These are phyloP conservation scores for Notiomystis cincta DNA, from an alignment of 2,113 vertebrate species.

Conservation along the genomic window DNA sequence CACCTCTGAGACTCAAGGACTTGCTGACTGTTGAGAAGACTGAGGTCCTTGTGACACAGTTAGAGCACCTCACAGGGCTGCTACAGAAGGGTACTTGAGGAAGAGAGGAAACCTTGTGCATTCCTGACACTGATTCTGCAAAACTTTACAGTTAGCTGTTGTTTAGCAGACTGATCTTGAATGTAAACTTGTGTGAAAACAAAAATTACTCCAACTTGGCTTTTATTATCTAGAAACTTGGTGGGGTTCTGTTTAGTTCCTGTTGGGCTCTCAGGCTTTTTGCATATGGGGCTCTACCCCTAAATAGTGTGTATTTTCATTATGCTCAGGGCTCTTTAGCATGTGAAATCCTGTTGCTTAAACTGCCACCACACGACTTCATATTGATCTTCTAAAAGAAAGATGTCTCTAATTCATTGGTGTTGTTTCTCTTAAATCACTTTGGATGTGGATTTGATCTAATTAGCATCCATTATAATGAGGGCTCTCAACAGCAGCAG, in stretches of 20 bases:
- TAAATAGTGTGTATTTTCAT: background rate
- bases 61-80: background rate
- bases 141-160: background rate
- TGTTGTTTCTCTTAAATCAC: conserved; percentile 22
- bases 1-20: background rate
- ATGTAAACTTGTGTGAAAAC: background rate
- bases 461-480: conserved; percentile 49
- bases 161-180: background rate
- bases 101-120: background rate
- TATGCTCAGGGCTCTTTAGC: background rate
- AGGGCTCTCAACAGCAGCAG: background rate
- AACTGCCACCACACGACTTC: background rate
- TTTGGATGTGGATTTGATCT: conserved; percentile 48
- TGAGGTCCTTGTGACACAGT: background rate
- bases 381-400: conserved; percentile 1
- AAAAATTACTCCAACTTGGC: background rate
- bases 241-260: background rate
- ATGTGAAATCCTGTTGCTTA: background rate
- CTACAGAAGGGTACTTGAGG: background rate
- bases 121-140: background rate
- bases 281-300: background rate
- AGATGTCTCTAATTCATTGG: background rate
- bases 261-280: background rate
- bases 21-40: background rate
- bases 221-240: background rate